Conservation (phyloP, 2,797 vertebrate genomes). For the Cryptoblepharus egeriae region DNA sequence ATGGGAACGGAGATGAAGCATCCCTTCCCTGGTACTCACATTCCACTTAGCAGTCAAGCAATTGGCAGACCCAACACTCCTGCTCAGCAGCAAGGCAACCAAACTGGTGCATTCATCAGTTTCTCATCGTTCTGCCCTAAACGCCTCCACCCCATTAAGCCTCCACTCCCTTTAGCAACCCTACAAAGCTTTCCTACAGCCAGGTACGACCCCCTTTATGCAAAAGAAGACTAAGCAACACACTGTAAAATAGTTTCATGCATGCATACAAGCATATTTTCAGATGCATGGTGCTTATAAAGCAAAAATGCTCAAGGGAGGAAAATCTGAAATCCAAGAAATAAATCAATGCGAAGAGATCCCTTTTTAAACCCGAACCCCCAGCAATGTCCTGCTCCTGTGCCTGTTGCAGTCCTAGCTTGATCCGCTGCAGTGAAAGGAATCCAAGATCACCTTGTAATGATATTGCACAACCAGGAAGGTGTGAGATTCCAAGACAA, state of each 20-base stretch:
- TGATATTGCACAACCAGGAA: not conserved
- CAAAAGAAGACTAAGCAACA: constrained; percentile 24
- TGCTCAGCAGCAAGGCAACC: not conserved
- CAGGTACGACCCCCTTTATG: not conserved
- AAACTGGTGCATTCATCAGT: not conserved
- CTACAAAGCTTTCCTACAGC: not conserved
- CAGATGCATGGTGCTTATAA: constrained; percentile 64
- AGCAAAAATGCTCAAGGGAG: constrained; percentile 19
- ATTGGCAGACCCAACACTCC: not conserved
- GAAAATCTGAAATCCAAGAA: not conserved
- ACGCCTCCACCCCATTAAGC: not conserved
- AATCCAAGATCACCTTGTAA: constrained; percentile 50
- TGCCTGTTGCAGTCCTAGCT: not conserved
- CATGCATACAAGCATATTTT: constrained; percentile 12
- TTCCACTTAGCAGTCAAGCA: not conserved
- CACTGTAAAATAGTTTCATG: not conserved
- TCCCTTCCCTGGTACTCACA: constrained; percentile 41
- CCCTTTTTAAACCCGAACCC: not conserved
- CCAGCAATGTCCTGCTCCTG: accelerated
- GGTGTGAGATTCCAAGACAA: not conserved
- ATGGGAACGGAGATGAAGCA: constrained; percentile 3
- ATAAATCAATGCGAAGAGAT: not conserved
- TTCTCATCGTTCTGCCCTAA: constrained; percentile 21
- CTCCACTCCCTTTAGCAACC: not conserved
- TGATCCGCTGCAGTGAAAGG: constrained; percentile 12